These are phyloP conservation scores for Anser brachyrhynchus DNA, from an alignment of 2,113 vertebrate genomes.

Conservation along the genomic window DNA sequence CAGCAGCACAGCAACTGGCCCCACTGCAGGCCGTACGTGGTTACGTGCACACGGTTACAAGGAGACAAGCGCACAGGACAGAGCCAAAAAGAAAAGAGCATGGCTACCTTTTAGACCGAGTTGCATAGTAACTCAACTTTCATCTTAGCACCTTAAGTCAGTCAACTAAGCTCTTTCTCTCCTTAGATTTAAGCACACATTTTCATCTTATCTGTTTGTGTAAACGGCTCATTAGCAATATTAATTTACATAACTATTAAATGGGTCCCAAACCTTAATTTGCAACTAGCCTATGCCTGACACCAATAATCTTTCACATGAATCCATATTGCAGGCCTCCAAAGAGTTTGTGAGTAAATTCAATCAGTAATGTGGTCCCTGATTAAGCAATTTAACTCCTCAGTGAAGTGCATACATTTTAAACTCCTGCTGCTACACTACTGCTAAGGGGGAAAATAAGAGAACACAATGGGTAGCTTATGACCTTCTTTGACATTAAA, in stretches of 20 bases:
- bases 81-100: not conserved
- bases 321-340: not conserved
- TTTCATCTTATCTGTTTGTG: not conserved
- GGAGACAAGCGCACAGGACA: not conserved
- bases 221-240: not conserved
- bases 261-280: not conserved
- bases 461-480: not conserved
- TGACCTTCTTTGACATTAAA: not conserved
- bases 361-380: not conserved
- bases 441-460: not conserved
- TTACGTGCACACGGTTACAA: not conserved
- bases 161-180: not conserved
- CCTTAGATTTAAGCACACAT: not conserved
- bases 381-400: not conserved
- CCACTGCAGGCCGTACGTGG: not conserved
- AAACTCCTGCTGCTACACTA: not conserved
- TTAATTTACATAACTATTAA: not conserved
- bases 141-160: not conserved
- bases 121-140: not conserved
- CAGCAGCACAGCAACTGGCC: not conserved
- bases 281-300: not conserved
- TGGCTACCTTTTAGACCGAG: not conserved
- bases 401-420: not conserved
- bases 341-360: not conserved
- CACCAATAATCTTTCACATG: not conserved